phyloP scores from a whole-genome alignment of 92 coral and sea anemone genomes.

The Bergia sp. region DNA sequence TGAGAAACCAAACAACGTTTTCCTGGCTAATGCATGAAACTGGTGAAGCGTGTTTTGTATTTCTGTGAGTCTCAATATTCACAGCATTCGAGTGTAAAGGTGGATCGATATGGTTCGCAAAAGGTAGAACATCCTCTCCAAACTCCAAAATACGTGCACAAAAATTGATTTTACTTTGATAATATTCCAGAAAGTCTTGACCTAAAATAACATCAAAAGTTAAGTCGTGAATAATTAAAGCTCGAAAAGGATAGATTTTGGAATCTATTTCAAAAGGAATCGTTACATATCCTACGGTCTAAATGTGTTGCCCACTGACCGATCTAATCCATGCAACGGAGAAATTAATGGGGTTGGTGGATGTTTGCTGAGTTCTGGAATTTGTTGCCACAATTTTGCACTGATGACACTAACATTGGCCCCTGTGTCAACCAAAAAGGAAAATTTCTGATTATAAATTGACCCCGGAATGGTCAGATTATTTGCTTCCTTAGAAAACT shows the following conservation, averaged over 20 bases:
- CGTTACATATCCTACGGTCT: neutral
- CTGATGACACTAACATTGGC: conserved; percentile 34
- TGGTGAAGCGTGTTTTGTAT: conserved; percentile 1
- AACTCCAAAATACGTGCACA: too few relatives aligned
- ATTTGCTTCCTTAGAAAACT: neutral
- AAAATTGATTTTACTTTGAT: neutral
- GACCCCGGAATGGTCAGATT: neutral
- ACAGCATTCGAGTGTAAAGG: neutral
- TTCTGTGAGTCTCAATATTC: neutral
- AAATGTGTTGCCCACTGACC: conserved; percentile 18
- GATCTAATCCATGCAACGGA: conserved; percentile 23
- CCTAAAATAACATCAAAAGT: conserved; percentile 68
- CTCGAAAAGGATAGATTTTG: conserved; percentile 44
- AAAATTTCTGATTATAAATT: neutral
- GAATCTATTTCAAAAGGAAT: conserved; percentile 51
- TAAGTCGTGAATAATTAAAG: conserved; percentile 45
- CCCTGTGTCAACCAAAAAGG: neutral
- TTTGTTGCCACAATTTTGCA: conserved; percentile 38
- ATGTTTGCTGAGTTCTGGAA: neutral
- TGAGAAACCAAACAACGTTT: too few relatives aligned
- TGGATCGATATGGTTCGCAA: too few relatives aligned
- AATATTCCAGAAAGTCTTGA: conserved; percentile 62
- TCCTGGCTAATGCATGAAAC: neutral
- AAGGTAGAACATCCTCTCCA: too few relatives aligned
- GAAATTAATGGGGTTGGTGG: neutral